Evolutionary conservation across 2,888 invertebrate species (phyloP), one percentile per base, ranked within the genome.

Genomic region (Papilio demoleus): DNA sequence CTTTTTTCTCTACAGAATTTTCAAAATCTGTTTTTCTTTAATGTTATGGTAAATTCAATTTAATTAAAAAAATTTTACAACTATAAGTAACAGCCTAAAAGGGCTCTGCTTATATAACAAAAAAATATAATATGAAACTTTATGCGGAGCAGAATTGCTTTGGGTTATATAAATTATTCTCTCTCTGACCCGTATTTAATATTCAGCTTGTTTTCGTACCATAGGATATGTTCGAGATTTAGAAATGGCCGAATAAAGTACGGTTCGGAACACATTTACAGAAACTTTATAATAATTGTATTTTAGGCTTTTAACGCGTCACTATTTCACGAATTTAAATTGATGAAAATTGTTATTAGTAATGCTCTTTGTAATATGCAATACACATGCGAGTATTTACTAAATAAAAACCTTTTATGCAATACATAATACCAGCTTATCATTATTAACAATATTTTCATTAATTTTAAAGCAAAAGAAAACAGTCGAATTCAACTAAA

Each of bases 111-210:
- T 59, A 38, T 38, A 59, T 22, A 38, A 59, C 38, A 38, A 59
- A 59, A n/a, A 38, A 59, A 59, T 36, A 59, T 59, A 24, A 59
- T 59, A 36, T 38, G 59, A 40, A 59, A 59, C 34, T 38, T 59
- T 38, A 38, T 59, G 59, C 59, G 38, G 17, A 59, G 59, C 38
- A 22, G 59, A 59, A 59, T 59, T 59, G 59, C 22, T 59, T 59
- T 59, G 59, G 38, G 59, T 59, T 59, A 38, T 59, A 59, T 59
- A 59, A 59, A 59, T 59, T 38, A 59, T 59, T 59, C 59, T 59
- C 59, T 59, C 59, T 59, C 59, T 59, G 59, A 59, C 59, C 59
- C 59, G 59, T 59, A 59, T 59, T 59, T 59, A 59, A 59, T 59
- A 59, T 59, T 59, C 36, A 59, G 38, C 59, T 22, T 59, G 59